These are phyloP conservation scores for Ceryle rudis DNA, from an alignment of 2,797 vertebrate genomes.

Conservation along the genomic window DNA sequence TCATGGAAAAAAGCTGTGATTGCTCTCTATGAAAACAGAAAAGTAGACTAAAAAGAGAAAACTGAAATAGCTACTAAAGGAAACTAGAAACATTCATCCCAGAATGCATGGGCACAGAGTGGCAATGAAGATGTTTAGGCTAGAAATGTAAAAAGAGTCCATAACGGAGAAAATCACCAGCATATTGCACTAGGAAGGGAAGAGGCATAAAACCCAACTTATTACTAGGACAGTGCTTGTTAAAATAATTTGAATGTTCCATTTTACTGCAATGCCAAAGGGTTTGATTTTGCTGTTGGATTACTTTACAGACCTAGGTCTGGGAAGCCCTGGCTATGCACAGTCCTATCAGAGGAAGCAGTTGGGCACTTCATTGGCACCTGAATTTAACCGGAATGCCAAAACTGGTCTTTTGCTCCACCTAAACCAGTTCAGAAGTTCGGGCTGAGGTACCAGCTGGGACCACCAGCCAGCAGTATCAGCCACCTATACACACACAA, in stretches of 20 bases:
- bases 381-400: background rate
- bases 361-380: background rate
- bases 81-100: background rate
- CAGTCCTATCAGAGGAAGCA: background rate
- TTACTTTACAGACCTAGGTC: background rate
- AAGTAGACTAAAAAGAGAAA: background rate
- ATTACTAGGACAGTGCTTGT: background rate
- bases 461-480: background rate
- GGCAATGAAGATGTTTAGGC: background rate
- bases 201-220: background rate
- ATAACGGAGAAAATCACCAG: background rate
- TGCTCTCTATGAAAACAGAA: background rate
- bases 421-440: background rate
- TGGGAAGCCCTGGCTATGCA: background rate
- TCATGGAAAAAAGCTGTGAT: background rate
- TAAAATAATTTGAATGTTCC: background rate
- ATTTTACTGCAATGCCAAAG: background rate
- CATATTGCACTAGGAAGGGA: background rate
- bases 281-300: background rate
- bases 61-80: background rate
- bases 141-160: background rate
- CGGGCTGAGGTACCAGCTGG: background rate
- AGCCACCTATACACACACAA: background rate
- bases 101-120: background rate
- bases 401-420: background rate